phyloP scores from a whole-genome alignment of 2,113 vertebrate species.

The Crotalus viridis region DNA sequence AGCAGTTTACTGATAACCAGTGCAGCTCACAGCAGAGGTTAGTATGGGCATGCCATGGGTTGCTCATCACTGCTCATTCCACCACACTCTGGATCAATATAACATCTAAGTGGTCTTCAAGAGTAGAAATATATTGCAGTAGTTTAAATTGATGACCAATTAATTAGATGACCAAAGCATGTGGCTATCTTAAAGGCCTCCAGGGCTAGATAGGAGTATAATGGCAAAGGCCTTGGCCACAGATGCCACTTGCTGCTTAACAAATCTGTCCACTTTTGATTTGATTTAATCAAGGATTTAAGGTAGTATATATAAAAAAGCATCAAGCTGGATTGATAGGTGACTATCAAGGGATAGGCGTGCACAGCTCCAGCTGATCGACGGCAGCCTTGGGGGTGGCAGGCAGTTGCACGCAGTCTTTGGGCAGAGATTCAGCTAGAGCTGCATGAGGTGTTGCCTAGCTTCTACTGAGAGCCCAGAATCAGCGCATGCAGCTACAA shows the following conservation, averaged over 20 bases:
- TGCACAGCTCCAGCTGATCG: too few relatives aligned
- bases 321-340: neutral
- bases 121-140: neutral
- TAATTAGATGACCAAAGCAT: neutral
- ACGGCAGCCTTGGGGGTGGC: too few relatives aligned
- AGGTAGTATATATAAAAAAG: neutral
- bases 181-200: neutral
- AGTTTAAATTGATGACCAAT: neutral
- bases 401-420: too few relatives aligned
- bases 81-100: neutral
- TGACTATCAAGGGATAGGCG: neutral
- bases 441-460: too few relatives aligned
- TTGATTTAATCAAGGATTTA: neutral
- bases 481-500: too few relatives aligned
- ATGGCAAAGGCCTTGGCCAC: neutral
- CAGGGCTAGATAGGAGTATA: neutral
- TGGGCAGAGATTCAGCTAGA: too few relatives aligned
- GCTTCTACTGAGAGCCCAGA: too few relatives aligned
- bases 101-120: neutral
- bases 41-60: neutral
- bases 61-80: neutral
- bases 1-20: neutral
- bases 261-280: neutral
- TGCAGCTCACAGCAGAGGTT: neutral
- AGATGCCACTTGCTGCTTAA: neutral